These are phyloP conservation scores for Centropus unirufus DNA, from an alignment of 2,113 vertebrate species.

Conservation along the genomic window DNA sequence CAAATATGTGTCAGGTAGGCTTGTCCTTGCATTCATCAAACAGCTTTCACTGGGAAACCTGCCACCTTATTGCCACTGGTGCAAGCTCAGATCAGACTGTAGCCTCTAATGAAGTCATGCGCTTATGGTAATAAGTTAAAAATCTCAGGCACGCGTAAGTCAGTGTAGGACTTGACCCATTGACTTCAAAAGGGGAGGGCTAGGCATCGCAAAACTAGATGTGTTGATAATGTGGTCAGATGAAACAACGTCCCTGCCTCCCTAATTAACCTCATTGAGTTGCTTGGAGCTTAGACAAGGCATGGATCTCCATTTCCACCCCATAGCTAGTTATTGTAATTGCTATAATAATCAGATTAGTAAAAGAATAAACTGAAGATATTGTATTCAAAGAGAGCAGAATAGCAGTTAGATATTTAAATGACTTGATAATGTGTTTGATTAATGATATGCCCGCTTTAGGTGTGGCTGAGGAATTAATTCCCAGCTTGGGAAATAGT, in stretches of 20 bases:
- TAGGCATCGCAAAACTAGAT: background rate
- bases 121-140: background rate
- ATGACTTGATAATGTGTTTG: background rate
- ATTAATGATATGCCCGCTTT: background rate
- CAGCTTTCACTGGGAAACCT: background rate
- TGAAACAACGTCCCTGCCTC: background rate
- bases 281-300: background rate
- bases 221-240: background rate
- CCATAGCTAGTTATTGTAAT: background rate
- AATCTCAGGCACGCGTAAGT: background rate
- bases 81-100: background rate
- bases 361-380: background rate
- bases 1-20: accelerated
- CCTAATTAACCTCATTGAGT: background rate
- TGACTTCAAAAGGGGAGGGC: background rate
- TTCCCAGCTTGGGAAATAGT: background rate
- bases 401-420: background rate
- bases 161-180: background rate
- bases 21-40: background rate
- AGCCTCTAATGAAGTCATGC: background rate
- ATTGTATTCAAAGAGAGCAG: background rate
- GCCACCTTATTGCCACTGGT: background rate
- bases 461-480: background rate
- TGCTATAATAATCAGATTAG: background rate
- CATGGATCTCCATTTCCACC: background rate